Evolutionary conservation across 2,888 invertebrate species (phyloP).

Genomic region (Limnephilus auricula): DNA sequence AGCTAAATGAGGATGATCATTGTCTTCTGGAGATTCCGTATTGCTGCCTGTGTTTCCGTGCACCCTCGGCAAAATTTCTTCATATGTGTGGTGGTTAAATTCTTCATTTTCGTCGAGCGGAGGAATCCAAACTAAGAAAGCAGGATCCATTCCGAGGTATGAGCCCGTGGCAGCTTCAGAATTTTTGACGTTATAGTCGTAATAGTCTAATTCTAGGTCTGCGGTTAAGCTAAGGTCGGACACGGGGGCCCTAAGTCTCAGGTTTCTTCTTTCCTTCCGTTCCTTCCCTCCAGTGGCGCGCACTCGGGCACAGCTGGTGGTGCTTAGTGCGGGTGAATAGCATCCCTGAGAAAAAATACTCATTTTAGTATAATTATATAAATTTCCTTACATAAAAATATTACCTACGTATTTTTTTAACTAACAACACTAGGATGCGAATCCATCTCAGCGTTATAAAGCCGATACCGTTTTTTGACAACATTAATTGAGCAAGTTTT

Average conservation of each 20-base stretch:
- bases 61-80: slow-evolving; percentile 77
- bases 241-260: slow-evolving; percentile 82
- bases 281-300: slow-evolving; percentile 84
- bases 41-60: slow-evolving; percentile 81
- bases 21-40: slow-evolving; percentile 81
- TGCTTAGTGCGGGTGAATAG: slow-evolving; percentile 84
- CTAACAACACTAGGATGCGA: neutral
- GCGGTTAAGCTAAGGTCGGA: slow-evolving; percentile 88
- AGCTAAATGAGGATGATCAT: slow-evolving; percentile 47
- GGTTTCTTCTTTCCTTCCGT: slow-evolving; percentile 87
- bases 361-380: no score
- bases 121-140: slow-evolving; percentile 92
- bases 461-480: neutral
- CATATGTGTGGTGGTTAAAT: slow-evolving; percentile 74
- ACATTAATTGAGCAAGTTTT: neutral
- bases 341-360: slow-evolving; percentile 77
- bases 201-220: slow-evolving; percentile 91
- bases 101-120: slow-evolving; percentile 84
- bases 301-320: slow-evolving; percentile 82
- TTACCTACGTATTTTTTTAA: no score
- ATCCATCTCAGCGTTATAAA: neutral
- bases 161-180: slow-evolving; percentile 90
- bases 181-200: slow-evolving; percentile 92
- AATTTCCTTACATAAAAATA: no score
- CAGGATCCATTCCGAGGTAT: slow-evolving; percentile 92